phyloP scores from a whole-genome alignment of 2,797 vertebrate genomes.

The Scolopax bukidnonensis region DNA sequence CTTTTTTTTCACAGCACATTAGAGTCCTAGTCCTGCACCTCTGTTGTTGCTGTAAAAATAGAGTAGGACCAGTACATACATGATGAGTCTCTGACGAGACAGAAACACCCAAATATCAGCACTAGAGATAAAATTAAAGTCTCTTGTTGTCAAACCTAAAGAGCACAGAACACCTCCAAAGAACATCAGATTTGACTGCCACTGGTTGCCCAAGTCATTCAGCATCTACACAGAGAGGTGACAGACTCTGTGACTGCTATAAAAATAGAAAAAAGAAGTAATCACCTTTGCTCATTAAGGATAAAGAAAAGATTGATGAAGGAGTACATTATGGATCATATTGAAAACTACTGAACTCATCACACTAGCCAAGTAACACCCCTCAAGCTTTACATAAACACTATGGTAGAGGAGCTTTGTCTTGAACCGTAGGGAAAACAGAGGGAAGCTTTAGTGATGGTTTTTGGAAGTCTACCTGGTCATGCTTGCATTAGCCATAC shows the following conservation, averaged over 20 bases:
- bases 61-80: background rate
- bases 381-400: background rate
- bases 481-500: background rate
- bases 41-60: background rate
- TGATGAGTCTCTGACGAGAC: background rate
- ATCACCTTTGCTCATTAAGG: background rate
- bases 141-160: background rate
- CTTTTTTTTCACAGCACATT: background rate
- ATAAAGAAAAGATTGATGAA: background rate
- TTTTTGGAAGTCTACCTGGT: background rate
- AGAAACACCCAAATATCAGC: background rate
- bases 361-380: background rate
- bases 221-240: background rate
- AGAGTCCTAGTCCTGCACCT: background rate
- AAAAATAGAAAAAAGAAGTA: background rate
- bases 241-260: background rate
- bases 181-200: background rate
- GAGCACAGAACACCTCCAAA: background rate
- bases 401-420: background rate
- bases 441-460: background rate
- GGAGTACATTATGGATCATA: background rate
- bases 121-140: background rate
- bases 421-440: rapidly evolving
- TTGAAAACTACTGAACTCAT: background rate
- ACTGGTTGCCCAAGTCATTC: background rate